Evolutionary conservation across 2,888 invertebrate species (phyloP), one percentile per base, ranked within the genome.

Genomic region (Oxyscelio sp.): DNA sequence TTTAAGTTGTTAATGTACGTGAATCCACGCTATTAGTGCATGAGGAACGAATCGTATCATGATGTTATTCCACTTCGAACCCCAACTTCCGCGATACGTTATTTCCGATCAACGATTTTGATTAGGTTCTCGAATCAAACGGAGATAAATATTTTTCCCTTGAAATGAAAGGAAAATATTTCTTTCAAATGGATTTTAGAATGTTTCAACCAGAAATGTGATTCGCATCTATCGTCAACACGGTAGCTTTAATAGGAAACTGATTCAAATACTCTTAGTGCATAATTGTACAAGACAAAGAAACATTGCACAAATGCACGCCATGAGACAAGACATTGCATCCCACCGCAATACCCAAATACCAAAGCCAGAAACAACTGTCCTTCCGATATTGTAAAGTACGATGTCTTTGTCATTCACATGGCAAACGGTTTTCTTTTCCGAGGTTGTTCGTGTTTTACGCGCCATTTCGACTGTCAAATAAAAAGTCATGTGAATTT

Each of bases 271-370:
- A 89, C 86, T 89, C 86, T 86, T 91, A 88, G 89, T 88, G 85
- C 68, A 77, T 88, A 86, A 80, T 81, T 45, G 63, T 63, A 48
- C 34, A 40, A 61, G 27, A 50, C 50, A 89, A 87, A 79, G 71
- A 87, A 56, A 45, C 59, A 75, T 13, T 61, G 50, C 54, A 61
- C 70, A 11, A 24, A 75, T 73, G 73, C 87, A 71, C 31, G 34
- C 56, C 34, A 68, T n/a, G 40, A n/a, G 15, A 40, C 34, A 31
- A 80, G 40, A 58, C 66, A 82, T 81, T 75, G 90, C 88, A 90
- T 90, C 87, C 90, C 89, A 91, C 90, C 90, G 92, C 92, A 92
- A 91, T 91, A 91, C 79, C 85, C 27, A 90, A 89, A 92, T 92
- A 91, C 92, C 92, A 92, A 92, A 92, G 92, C 87, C 88, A 89